Conservation (phyloP, 2,888 invertebrate genomes). For the Pantelozetes paolii region DNA sequence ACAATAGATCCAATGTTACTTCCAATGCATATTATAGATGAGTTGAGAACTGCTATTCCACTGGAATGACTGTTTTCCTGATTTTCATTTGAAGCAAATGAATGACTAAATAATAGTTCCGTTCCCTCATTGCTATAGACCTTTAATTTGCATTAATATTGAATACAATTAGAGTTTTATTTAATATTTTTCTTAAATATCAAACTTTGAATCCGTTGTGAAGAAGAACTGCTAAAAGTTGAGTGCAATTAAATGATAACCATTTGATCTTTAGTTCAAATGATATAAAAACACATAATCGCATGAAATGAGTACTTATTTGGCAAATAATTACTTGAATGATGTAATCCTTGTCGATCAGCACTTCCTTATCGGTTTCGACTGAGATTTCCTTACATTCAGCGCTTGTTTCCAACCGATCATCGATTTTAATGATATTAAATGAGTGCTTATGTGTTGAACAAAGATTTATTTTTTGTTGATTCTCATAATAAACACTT, state of each 20-base stretch:
- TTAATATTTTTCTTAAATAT: neutral
- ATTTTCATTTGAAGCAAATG: neutral
- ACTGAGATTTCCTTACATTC: neutral
- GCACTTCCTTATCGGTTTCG: constrained; percentile 7
- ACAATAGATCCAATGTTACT: neutral
- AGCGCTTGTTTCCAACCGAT: neutral
- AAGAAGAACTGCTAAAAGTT: neutral
- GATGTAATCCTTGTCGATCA: constrained; percentile 18
- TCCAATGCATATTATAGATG: constrained; percentile 3
- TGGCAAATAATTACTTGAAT: constrained; percentile 3
- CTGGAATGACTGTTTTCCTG: neutral
- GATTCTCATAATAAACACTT: neutral
- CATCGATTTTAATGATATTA: neutral
- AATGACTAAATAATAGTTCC: neutral
- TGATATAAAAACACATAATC: neutral
- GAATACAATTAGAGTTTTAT: neutral
- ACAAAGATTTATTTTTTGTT: neutral
- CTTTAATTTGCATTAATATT: neutral
- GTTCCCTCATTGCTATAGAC: neutral
- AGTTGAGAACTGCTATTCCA: neutral
- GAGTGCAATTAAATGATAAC: neutral
- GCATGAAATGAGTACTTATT: neutral
- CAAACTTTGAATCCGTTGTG: constrained; percentile 7
- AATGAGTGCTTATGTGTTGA: neutral
- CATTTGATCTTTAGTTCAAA: constrained; percentile 2